phyloP scores from a whole-genome alignment of 1,140 invertebrate species.

The Pentalonia nigronervosa region DNA sequence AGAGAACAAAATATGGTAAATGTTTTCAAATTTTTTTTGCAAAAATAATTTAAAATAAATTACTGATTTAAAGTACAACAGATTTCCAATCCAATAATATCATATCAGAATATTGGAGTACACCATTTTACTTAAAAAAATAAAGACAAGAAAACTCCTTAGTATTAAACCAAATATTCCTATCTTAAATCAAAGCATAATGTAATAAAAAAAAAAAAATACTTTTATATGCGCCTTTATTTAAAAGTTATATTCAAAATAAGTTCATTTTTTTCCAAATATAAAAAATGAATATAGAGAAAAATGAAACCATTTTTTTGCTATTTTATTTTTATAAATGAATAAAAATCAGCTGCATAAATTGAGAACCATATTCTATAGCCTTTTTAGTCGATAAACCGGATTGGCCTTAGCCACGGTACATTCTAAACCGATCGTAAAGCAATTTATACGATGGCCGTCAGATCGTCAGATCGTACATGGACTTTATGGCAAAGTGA shows the following conservation, averaged over 20 bases:
- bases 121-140: neutral
- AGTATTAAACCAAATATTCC: neutral
- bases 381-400: neutral
- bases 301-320: neutral
- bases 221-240: neutral
- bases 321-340: neutral
- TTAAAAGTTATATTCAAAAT: neutral
- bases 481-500: neutral
- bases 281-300: neutral
- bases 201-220: neutral
- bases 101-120: neutral
- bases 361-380: neutral
- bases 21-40: neutral
- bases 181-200: neutral
- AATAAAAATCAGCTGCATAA: neutral
- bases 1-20: neutral
- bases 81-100: neutral
- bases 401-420: too few species aligned
- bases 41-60: neutral
- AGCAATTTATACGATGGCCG: neutral
- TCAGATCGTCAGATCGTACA: neutral
- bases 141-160: neutral
- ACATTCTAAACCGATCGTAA: neutral
- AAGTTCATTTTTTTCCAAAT: fast-evolving
- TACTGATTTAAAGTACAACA: neutral